A percentile compares a stretch with the other conserved stretches of the same genome.
phyloP scores from a whole-genome alignment of 2,113 vertebrate genomes.

The Melanocharis versteri region DNA sequence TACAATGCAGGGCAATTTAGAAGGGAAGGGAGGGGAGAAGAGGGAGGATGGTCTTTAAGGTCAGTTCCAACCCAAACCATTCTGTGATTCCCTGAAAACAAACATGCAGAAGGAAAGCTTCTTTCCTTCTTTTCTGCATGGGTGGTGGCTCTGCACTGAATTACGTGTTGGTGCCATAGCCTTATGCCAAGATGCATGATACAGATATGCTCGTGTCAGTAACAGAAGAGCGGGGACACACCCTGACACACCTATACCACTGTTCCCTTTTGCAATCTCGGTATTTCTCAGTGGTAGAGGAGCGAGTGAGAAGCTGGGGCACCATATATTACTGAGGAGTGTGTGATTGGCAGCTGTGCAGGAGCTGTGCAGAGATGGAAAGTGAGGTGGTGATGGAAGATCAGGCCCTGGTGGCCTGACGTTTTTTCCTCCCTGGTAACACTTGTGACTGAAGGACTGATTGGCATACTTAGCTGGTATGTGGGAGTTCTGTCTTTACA shows the following conservation, averaged over 20 bases:
- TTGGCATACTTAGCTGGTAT: not conserved
- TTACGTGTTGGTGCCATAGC: rapidly evolving
- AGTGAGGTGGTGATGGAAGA: not conserved
- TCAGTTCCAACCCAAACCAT: not conserved
- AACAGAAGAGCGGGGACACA: not conserved
- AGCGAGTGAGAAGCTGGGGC: not conserved
- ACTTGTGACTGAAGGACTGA: not conserved
- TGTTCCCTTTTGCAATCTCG: not conserved
- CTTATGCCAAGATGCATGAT: not conserved
- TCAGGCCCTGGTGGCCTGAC: not conserved
- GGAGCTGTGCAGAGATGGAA: not conserved
- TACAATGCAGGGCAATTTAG: not conserved
- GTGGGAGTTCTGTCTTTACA: not conserved
- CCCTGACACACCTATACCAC: not conserved
- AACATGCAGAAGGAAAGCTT: not conserved
- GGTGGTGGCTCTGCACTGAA: not conserved
- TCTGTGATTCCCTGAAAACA: not conserved
- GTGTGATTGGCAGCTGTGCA: not conserved
- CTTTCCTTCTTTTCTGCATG: not conserved
- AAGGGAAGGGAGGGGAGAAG: not conserved
- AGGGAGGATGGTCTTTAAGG: not conserved
- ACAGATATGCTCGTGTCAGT: not conserved
- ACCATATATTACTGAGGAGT: rapidly evolving
- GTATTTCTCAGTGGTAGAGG: not conserved
- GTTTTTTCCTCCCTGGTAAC: not conserved